Conservation (phyloP, 2,113 vertebrate species). For the Trogon melanurus region DNA sequence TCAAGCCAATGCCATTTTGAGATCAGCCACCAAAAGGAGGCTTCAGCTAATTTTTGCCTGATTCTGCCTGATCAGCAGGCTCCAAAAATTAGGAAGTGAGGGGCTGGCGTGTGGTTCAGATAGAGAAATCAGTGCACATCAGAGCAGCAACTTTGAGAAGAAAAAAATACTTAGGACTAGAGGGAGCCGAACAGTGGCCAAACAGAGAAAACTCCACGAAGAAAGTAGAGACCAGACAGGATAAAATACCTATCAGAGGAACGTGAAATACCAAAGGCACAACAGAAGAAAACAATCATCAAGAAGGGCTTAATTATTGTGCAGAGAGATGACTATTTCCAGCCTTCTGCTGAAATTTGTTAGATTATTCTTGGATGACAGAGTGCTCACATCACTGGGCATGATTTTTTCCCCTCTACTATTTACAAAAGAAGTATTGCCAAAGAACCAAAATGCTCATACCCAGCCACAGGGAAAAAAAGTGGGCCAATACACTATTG, state of each 20-base stretch:
- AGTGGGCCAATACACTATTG: background rate
- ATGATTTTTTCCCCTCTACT: background rate
- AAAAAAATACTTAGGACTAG: background rate
- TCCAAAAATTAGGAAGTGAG: background rate
- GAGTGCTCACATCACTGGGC: background rate
- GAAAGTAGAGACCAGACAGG: background rate
- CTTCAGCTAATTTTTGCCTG: background rate
- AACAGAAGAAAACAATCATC: background rate
- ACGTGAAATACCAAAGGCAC: background rate
- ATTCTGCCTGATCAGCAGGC: background rate
- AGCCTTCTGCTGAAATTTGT: background rate
- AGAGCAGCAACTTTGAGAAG: background rate
- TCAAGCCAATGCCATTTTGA: background rate
- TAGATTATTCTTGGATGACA: background rate
- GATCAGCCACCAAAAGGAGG: background rate
- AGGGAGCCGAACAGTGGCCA: background rate
- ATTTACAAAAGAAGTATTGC: background rate
- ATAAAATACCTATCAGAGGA: background rate
- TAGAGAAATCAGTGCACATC: background rate
- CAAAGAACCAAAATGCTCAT: background rate
- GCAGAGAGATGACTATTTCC: background rate
- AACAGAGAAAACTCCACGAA: background rate
- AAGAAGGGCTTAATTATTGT: background rate
- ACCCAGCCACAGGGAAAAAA: background rate
- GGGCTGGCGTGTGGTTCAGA: background rate